Percentiles rank a stretch among this genome's conserved stretches.
phyloP scores from a whole-genome alignment of 2,113 vertebrate genomes.

The Phaetusa simplex region DNA sequence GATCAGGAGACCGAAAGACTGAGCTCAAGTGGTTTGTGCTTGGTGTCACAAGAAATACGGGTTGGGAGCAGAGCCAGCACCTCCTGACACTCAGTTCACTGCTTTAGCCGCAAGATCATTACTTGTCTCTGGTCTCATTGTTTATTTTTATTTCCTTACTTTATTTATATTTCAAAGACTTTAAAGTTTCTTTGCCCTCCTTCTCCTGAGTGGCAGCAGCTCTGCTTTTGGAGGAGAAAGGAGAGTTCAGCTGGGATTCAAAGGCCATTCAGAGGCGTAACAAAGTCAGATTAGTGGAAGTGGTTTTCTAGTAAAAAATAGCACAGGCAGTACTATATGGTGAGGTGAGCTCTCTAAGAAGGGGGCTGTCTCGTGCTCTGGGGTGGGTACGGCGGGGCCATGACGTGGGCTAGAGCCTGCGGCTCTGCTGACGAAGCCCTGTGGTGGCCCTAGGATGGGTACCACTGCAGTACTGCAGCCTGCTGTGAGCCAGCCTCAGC shows the following conservation, averaged over 20 bases:
- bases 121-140: background rate
- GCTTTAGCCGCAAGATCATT: background rate
- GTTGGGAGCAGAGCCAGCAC: background rate
- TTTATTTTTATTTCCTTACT: background rate
- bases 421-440: background rate
- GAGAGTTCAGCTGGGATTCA: background rate
- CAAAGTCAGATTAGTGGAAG: background rate
- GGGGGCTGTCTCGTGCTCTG: background rate
- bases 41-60: background rate
- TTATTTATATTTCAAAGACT: constrained; percentile 14
- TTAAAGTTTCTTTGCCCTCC: background rate
- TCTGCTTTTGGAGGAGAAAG: background rate
- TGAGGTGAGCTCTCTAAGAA: background rate
- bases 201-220: background rate
- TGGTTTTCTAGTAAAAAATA: background rate
- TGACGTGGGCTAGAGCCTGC: background rate
- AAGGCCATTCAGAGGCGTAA: background rate
- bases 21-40: background rate
- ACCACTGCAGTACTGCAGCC: rapidly evolving
- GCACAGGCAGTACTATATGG: background rate
- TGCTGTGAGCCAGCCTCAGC: background rate
- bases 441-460: background rate
- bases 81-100: background rate
- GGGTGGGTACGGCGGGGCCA: background rate
- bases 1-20: background rate